Conservation (phyloP, 2,797 vertebrate species). For the Onychomys arenicola region DNA sequence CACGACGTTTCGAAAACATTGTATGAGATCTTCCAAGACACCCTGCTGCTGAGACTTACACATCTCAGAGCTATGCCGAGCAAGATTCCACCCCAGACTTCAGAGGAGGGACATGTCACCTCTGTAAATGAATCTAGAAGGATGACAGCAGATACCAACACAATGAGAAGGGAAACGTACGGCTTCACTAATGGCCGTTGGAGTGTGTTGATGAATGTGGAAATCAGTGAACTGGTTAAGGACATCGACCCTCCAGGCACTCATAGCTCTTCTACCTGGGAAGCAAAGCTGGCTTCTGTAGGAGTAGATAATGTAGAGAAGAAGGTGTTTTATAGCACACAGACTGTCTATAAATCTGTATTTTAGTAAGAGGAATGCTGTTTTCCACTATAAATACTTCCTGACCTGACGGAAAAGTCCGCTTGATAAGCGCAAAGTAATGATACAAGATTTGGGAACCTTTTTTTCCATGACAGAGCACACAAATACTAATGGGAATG, state of each 20-base stretch:
- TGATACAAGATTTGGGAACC: not conserved
- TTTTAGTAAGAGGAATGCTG: not conserved
- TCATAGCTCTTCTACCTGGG: conserved; percentile 39
- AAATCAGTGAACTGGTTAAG: conserved; percentile 49
- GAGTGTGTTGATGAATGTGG: conserved; percentile 55
- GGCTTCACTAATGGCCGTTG: conserved; percentile 8
- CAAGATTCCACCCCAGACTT: conserved; percentile 8
- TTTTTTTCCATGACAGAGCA: not conserved
- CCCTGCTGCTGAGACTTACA: not conserved
- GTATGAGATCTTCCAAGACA: conserved; percentile 29
- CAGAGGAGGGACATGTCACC: not conserved
- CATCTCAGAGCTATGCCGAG: conserved; percentile 30
- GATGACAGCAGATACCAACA: conserved; percentile 38
- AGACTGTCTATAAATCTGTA: conserved; percentile 2
- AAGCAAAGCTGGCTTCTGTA: conserved; percentile 26
- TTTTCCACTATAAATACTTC: conserved; percentile 26
- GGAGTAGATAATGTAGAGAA: not conserved
- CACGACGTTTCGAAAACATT: conserved; percentile 4
- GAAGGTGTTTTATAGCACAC: conserved; percentile 43
- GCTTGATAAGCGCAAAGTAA: not conserved
- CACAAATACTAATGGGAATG: not conserved
- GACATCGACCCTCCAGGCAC: conserved; percentile 33
- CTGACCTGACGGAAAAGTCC: not conserved
- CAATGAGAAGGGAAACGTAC: not conserved
- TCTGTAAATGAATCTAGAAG: conserved; percentile 52